phyloP scores from a whole-genome alignment of 2,888 invertebrate species.

The Agrotis puta region DNA sequence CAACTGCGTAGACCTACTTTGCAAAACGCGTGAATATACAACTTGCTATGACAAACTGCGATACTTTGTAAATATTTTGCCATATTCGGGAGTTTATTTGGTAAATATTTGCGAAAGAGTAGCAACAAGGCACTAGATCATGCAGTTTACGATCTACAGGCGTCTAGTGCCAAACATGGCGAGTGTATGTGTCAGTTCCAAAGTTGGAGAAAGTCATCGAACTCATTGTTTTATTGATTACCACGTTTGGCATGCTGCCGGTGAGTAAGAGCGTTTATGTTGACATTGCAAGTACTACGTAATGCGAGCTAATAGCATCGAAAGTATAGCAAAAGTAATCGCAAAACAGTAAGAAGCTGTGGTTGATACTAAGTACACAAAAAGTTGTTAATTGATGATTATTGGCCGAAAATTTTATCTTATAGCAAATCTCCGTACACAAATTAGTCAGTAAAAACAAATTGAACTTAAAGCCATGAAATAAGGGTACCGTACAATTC shows the following conservation, averaged over 20 bases:
- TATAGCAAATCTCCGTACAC: too few species aligned
- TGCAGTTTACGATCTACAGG: conserved; percentile 26
- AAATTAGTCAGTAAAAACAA: too few species aligned
- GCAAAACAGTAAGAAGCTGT: too few species aligned
- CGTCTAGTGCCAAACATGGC: conserved; percentile 8
- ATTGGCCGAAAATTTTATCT: too few species aligned
- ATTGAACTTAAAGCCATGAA: conserved; percentile 6
- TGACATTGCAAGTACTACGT: too few species aligned
- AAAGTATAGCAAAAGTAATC: too few species aligned
- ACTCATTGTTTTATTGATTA: conserved; percentile 25
- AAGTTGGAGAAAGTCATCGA: conserved; percentile 26
- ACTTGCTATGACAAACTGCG: conserved; percentile 25
- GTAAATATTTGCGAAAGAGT: conserved; percentile 26
- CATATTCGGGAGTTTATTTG: conserved; percentile 26
- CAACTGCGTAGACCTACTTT: conserved; percentile 54
- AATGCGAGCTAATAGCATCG: too few species aligned
- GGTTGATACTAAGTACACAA: too few species aligned
- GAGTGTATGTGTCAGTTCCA: background rate
- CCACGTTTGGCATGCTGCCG: conserved; percentile 10
- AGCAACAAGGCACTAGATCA: conserved; percentile 7
- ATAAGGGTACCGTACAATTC: conserved; percentile 4
- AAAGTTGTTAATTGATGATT: too few species aligned
- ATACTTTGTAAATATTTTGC: conserved; percentile 33
- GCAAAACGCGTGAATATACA: conserved; percentile 51
- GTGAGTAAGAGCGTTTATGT: background rate